Evolutionary conservation across 2,888 invertebrate genomes (phyloP).

Genomic region (Hylaea fasciaria): DNA sequence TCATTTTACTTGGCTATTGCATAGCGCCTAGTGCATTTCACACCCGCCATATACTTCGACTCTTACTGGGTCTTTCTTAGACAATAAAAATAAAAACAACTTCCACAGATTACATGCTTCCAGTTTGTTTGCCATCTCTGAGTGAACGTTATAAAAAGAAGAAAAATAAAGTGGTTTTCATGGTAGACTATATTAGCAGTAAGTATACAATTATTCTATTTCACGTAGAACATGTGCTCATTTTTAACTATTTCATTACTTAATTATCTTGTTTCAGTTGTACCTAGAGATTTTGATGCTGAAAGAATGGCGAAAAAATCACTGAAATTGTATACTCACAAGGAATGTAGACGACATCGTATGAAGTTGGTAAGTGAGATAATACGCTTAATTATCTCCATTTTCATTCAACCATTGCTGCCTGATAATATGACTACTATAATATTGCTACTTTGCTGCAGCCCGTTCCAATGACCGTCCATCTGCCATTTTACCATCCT

Average conservation of each 20-base stretch:
- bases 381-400: too few relatives aligned
- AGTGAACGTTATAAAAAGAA: constrained; percentile 60
- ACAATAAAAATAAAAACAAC: neutral
- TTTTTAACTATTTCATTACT: too few relatives aligned
- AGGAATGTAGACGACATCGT: constrained; percentile 67
- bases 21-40: too few relatives aligned
- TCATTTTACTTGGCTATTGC: too few relatives aligned
- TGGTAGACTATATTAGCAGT: constrained; percentile 75
- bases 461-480: too few relatives aligned
- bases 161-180: constrained; percentile 58
- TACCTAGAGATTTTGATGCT: constrained; percentile 69
- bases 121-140: constrained; percentile 68
- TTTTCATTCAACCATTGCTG: neutral
- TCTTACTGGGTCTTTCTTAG: too few relatives aligned
- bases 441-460: too few relatives aligned
- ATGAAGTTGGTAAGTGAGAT: constrained; percentile 56
- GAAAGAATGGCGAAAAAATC: constrained; percentile 75
- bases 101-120: constrained; percentile 69
- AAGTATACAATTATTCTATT: too few relatives aligned
- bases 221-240: too few relatives aligned
- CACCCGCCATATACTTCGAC: too few relatives aligned
- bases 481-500: too few relatives aligned
- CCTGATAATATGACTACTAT: too few relatives aligned
- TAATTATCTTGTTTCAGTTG: constrained; percentile 52
- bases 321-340: constrained; percentile 66